A percentile compares a stretch with the other conserved stretches of the same genome.
phyloP scores from a whole-genome alignment of 1,140 invertebrate genomes.

The Tetragnatha versicolor region DNA sequence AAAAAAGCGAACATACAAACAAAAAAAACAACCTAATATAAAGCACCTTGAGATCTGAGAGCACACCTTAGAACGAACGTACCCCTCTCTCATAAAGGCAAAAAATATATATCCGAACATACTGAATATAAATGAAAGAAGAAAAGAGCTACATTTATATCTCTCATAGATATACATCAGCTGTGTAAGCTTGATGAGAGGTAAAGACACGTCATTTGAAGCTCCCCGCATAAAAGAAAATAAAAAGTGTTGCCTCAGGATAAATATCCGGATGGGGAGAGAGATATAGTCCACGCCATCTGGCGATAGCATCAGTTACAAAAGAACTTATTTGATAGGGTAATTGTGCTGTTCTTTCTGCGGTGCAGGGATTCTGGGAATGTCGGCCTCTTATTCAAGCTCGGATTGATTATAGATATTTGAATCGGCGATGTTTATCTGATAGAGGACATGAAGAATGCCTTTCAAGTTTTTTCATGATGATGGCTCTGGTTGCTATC shows the following conservation, averaged over 20 bases:
- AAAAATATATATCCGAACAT: constrained; percentile 11
- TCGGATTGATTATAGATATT: constrained; percentile 26
- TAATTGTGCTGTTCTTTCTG: constrained; percentile 7
- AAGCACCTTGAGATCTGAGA: too few relatives aligned
- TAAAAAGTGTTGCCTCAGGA: background rate
- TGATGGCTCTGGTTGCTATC: too few relatives aligned
- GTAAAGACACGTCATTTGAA: constrained; percentile 46
- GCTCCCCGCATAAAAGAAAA: background rate
- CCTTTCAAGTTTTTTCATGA: too few relatives aligned
- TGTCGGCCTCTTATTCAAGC: too few relatives aligned
- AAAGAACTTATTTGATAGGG: constrained; percentile 32
- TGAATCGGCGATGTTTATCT: constrained; percentile 11
- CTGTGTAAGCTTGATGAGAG: constrained; percentile 39
- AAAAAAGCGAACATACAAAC: too few relatives aligned
- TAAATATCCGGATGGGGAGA: background rate
- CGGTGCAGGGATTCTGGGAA: background rate
- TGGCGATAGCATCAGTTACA: constrained; percentile 40
- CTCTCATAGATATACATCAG: constrained; percentile 20
- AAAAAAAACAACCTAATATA: too few relatives aligned
- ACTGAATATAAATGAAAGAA: constrained; percentile 13
- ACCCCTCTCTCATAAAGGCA: background rate
- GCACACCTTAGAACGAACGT: background rate
- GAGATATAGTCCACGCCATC: constrained; percentile 12
- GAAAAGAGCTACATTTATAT: constrained; percentile 22
- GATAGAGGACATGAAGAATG: background rate